Evolutionary conservation across 2,888 invertebrate species (phyloP).

Genomic region (Ommatoiulus sabulosus): DNA sequence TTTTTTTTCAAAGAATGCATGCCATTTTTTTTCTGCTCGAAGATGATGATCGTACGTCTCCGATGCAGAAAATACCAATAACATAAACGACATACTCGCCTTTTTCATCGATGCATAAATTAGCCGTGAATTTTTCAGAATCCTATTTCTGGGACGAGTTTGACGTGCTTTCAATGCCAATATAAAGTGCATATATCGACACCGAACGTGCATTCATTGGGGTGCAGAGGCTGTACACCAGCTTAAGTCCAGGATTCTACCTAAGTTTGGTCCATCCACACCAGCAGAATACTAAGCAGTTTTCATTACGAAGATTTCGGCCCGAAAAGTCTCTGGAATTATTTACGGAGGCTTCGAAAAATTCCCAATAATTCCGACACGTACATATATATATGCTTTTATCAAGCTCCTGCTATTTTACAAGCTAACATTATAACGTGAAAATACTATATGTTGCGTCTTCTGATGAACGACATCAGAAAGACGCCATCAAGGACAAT

Average conservation of each 20-base stretch:
- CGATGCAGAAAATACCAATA: not conserved
- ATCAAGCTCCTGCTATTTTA: not conserved
- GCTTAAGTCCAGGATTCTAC: not conserved
- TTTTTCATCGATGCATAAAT: not conserved
- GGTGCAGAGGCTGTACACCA: not conserved
- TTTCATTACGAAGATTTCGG: too few species aligned
- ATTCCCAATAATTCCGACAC: not conserved
- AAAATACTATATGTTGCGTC: too few species aligned
- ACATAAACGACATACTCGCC: not conserved
- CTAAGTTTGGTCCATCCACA: not conserved
- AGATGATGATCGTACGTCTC: not conserved
- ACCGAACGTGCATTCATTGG: not conserved
- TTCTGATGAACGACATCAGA: too few species aligned
- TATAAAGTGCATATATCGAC: not conserved
- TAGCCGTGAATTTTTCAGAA: not conserved
- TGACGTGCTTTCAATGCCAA: conserved; percentile 21
- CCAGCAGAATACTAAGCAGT: not conserved
- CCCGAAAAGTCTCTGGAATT: not conserved
- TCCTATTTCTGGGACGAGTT: not conserved
- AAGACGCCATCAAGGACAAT: too few species aligned
- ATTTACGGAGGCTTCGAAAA: not conserved
- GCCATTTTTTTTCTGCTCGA: not conserved
- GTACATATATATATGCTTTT: not conserved
- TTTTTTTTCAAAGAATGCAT: not conserved
- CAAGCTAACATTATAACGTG: not conserved